Conservation (phyloP, 2,113 vertebrate genomes). For the Acanthisitta chloris region DNA sequence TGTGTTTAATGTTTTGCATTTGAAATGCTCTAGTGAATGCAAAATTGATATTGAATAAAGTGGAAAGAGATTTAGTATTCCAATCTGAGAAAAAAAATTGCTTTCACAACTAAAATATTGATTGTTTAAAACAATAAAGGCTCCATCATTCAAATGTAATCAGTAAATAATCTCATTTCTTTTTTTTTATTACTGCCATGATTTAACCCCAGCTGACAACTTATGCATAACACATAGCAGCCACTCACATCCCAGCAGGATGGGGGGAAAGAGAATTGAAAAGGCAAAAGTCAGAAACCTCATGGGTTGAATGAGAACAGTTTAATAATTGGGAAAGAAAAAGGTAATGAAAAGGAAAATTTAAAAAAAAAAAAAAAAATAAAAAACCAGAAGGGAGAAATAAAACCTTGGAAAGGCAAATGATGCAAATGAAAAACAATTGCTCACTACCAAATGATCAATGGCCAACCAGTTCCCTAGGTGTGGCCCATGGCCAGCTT, state of each 20-base stretch:
- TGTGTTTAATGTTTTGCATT: neutral
- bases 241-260: neutral
- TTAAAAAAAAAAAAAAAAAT: neutral
- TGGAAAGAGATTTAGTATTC: neutral
- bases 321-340: too few species aligned
- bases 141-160: neutral
- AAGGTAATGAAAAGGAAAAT: neutral
- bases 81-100: neutral
- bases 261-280: neutral
- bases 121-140: neutral
- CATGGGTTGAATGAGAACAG: neutral
- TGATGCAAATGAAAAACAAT: neutral
- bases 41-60: neutral
- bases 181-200: neutral
- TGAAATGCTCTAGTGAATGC: neutral
- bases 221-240: neutral
- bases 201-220: neutral
- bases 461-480: neutral
- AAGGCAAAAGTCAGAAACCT: neutral
- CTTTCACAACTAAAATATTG: neutral
- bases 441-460: neutral
- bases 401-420: neutral
- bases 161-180: neutral
- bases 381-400: too few species aligned
- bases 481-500: neutral